Evolutionary conservation across 2,888 invertebrate species (phyloP), one percentile per base, ranked within the genome.

Genomic region (Kryphioiulus occultus): DNA sequence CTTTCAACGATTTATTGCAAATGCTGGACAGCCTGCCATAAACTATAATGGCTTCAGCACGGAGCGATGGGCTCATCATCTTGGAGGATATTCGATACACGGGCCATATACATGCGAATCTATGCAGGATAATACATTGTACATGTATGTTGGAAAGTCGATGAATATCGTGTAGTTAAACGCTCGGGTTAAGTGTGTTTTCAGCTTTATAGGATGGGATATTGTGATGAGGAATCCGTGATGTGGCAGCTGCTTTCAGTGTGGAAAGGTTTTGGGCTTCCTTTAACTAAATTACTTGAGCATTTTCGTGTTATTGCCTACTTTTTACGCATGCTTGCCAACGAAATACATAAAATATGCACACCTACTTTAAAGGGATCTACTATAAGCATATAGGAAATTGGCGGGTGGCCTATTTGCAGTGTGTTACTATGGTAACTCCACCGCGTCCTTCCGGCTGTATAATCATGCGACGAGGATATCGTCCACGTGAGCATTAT

Each of bases 321-420:
- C 30, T 12, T 78, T 78, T 78, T 78, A 78, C 78, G 30, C 78
- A 4, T 30, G 78, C 78, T 30, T 30, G 78, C 78, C 10, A 5
- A 12, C 30, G 78, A 78, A 78, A 78, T 32, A 78, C 78, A 78
- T 78, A 78, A 78, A 78, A 78, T 32, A 78, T 78, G 78, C 78
- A 78, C 78, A 78, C 30, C 78, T 78, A 78, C 30, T 78, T 78
- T 78, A 53, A 7, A 19, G 19, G 19, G 53, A 53, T 53, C n/a
- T 53, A 53, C 53, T 19, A n/a, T n/a, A n/a, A n/a, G n/a, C n/a
- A n/a, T n/a, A n/a, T n/a, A 53, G 19, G n/a, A 53, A 53, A 53
- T 53, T n/a, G 53, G n/a, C 4, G n/a, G n/a, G 78, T 32, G 78
- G 78, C 30, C 30, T 17, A 78, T 30, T 26, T 32, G 30, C 30